A percentile compares a stretch with the other conserved stretches of the same genome.
Evolutionary conservation across 2,113 vertebrate genomes (phyloP).

Genomic region (Dissostichus mawsoni): DNA sequence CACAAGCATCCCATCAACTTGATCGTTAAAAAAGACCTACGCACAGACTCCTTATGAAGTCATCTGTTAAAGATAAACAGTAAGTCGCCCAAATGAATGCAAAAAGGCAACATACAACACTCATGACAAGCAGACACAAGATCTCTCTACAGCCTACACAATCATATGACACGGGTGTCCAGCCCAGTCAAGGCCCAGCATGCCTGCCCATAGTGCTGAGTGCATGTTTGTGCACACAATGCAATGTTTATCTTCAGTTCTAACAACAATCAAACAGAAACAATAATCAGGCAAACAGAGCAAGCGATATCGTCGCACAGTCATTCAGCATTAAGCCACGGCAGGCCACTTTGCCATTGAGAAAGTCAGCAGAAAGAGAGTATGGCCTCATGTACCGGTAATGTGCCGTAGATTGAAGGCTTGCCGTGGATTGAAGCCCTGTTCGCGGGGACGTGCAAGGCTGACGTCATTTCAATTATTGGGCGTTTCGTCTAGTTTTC

Average conservation of each 20-base stretch:
- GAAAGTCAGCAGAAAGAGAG: not conserved
- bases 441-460: too few species aligned
- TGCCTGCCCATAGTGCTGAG: not conserved
- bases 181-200: not conserved
- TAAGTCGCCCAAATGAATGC: not conserved
- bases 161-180: not conserved
- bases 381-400: not conserved
- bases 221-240: not conserved
- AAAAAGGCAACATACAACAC: not conserved
- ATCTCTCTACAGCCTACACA: not conserved
- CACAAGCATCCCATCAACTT: too few species aligned
- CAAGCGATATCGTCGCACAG: not conserved
- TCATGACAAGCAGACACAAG: not conserved
- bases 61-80: not conserved
- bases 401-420: too few species aligned
- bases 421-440: too few species aligned
- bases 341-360: not conserved
- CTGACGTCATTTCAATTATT: too few species aligned
- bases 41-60: not conserved
- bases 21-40: too few species aligned
- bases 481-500: too few species aligned
- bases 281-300: not conserved
- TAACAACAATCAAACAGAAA: not conserved
- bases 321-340: not conserved
- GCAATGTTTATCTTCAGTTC: not conserved